These are phyloP conservation scores for Scolanthus callimorphus DNA, from an alignment of 92 coral and sea anemone species.

Conservation along the genomic window DNA sequence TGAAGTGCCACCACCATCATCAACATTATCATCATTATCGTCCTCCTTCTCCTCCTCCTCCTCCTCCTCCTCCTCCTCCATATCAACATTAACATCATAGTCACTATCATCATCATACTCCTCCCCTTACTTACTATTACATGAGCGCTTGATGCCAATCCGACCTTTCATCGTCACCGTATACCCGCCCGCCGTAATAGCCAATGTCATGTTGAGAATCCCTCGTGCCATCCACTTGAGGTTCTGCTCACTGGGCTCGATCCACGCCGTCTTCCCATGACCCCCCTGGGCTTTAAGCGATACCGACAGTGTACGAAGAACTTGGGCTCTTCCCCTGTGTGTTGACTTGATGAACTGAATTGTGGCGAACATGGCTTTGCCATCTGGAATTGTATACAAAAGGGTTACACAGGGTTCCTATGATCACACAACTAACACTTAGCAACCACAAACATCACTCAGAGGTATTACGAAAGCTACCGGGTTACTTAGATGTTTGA, in stretches of 20 bases:
- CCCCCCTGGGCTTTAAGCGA: constrained; percentile 32
- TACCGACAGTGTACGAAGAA: constrained; percentile 1
- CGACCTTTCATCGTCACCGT: constrained; percentile 54
- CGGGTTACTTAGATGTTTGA: no score
- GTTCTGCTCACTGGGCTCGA: constrained; percentile 54
- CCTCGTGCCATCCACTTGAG: constrained; percentile 80
- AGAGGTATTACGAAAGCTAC: no score
- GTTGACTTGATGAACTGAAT: constrained; percentile 15
- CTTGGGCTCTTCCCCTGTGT: constrained; percentile 10
- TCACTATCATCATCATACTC: no score
- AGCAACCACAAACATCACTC: no score
- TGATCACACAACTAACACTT: no score
- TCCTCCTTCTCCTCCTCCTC: no score
- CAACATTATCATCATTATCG: no score
- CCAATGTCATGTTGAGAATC: constrained; percentile 40
- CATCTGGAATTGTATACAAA: not conserved
- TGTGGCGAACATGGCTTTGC: constrained; percentile 11
- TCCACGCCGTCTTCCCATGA: constrained; percentile 42
- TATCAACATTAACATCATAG: no score
- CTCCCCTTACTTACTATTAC: constrained; percentile 82
- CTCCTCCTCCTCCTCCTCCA: no score
- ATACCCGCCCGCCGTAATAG: constrained; percentile 44
- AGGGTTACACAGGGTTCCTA: no score
- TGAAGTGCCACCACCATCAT: not conserved
- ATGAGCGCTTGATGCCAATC: constrained; percentile 59